phyloP scores from a whole-genome alignment of 2,797 vertebrate genomes.

The Setipinna tenuifilis region DNA sequence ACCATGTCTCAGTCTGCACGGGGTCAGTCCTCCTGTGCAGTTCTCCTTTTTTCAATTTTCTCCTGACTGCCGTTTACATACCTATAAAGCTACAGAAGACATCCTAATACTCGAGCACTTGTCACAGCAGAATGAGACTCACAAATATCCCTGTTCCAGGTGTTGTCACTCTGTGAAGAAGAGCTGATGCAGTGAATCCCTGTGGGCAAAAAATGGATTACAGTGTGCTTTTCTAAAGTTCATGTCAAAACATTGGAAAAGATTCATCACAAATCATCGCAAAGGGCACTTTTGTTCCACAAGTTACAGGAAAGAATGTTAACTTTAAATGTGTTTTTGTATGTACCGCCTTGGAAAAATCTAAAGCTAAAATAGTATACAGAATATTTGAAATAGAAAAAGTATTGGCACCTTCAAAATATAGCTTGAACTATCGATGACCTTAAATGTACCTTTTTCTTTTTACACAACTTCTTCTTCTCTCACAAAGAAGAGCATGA shows the following conservation, averaged over 20 bases:
- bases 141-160: background rate
- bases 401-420: background rate
- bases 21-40: no score
- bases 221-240: no score
- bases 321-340: no score
- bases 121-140: background rate
- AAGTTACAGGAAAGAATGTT: no score
- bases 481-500: background rate
- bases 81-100: background rate
- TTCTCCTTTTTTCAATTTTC: background rate
- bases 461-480: background rate
- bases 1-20: no score
- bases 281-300: no score
- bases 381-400: no score
- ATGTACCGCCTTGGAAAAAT: no score
- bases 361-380: no score
- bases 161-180: background rate
- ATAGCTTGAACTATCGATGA: background rate
- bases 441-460: background rate
- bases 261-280: no score
- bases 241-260: no score
- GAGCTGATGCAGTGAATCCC: background rate
- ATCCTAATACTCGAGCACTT: background rate
- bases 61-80: background rate
- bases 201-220: background rate